Evolutionary conservation across 2,888 invertebrate genomes (phyloP), one percentile per base, ranked within the genome.

Genomic region (Biston stratarius): DNA sequence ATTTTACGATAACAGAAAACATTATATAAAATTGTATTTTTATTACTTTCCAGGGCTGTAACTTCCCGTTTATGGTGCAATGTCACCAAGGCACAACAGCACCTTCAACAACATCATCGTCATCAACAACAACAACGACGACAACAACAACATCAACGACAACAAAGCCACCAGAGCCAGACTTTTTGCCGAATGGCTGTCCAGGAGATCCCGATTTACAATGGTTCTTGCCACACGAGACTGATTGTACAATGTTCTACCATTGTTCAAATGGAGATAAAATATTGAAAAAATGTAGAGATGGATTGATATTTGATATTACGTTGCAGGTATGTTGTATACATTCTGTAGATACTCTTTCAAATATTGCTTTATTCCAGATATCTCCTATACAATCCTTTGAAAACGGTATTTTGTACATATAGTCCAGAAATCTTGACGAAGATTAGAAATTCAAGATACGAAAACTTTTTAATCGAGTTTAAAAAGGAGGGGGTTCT

Each of bases 191-290:
- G 0, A 67, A 61, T 33, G 66, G 69, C 7, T 69, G 69, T 55
- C 64, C 69, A 0, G 61, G 83, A 68, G 34, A 85, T 57, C 75
- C 71, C 55, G 44, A 65, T 24, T 62, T 77, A 5, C 82, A 87
- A 34, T 72, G 70, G 33, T 67, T 89, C 51, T 63, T 89, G 10
- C 80, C 83, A 0, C 88, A 89, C 51, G 86, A 86, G 65, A 79
- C 69, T 0, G 82, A 87, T 64, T 89, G 89, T 70, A 67, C 74
- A 0, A 81, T 80, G 64, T 89, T 71, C 71, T 89, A 88, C 59
- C 76, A 77, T 3, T 89, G 89, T 70, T 80, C 75, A 49, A 64
- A 84, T 71, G 88, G 88, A 12, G 64, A 71, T 0, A 77, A 76
- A 36, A 73, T 83, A 5, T 69, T 79, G 24, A 78, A 74, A 70